Conservation (phyloP, 2,888 invertebrate species). For the Drosophila kokeensis region DNA sequence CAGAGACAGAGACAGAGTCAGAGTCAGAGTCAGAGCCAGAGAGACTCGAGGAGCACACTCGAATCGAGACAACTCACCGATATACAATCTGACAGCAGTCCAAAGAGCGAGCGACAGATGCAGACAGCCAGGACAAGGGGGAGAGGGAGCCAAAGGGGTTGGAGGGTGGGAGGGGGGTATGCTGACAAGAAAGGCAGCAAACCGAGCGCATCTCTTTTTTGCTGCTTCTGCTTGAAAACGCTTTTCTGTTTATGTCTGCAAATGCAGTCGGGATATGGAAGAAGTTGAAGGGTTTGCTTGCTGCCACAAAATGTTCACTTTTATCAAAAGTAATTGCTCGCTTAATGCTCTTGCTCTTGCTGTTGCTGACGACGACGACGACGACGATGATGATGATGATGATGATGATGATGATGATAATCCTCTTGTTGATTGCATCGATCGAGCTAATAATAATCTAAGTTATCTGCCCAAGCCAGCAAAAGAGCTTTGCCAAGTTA, state of each 20-base stretch:
- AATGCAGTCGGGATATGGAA: not conserved
- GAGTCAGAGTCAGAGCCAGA: slow-evolving; percentile 8
- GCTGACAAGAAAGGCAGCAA: slow-evolving; percentile 6
- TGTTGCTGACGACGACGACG: slow-evolving; percentile 15
- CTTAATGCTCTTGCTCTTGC: slow-evolving; percentile 11
- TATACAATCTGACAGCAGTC: slow-evolving; percentile 71
- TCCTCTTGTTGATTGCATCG: slow-evolving; percentile 9
- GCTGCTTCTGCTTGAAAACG: slow-evolving; percentile 21
- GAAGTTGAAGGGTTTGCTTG: slow-evolving; percentile 3
- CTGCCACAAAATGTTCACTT: slow-evolving; percentile 51
- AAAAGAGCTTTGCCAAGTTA: slow-evolving; percentile 35
- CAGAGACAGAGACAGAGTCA: not conserved
- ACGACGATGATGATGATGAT: slow-evolving; percentile 18
- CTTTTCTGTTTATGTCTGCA: slow-evolving; percentile 25
- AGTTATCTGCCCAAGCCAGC: slow-evolving; percentile 24
- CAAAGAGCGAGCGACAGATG: slow-evolving; percentile 54
- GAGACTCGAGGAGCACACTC: slow-evolving; percentile 28
- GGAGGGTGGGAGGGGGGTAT: not conserved
- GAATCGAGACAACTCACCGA: slow-evolving; percentile 47
- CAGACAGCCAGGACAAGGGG: slow-evolving; percentile 20
- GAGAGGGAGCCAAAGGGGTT: not conserved
- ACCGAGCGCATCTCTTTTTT: slow-evolving; percentile 43
- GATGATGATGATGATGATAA: slow-evolving; percentile 17
- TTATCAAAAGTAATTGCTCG: slow-evolving; percentile 61
- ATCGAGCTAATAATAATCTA: slow-evolving; percentile 38